Evolutionary conservation across 2,888 invertebrate species (phyloP), one percentile per base, ranked within the genome.

Genomic region (Agonopterix arenella): DNA sequence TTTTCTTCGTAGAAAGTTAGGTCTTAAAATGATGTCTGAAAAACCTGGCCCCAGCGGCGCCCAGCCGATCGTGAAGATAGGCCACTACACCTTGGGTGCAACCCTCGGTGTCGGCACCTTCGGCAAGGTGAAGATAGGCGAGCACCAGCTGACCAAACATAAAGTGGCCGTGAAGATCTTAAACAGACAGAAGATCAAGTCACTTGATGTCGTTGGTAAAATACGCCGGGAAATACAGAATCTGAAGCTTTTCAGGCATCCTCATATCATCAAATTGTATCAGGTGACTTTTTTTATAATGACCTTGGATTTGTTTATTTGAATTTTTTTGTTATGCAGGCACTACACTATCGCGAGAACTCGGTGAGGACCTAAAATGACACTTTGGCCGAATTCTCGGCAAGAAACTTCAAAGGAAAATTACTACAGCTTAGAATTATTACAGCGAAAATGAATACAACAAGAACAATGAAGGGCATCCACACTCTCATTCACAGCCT

Each of bases 61-160:
- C 47, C 95, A 94, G 78, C 96, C 96, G 50, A 92, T 96, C 59
- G 96, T 98, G 38, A 98, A 98, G 90, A 99, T 98, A 73, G 99
- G 99, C 0, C 98, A 99, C 84, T 99, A 99, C 82, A 95, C 97
- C 49, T 89, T 99, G 47, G 98, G 99, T 1, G 83, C 84, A 38
- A 92, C 92, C 2, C 90, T 99, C 44, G 99, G 99, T 40, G 97
- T 98, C 40, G 99, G 99, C 36, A 99, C 99, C 4, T 99, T 99
- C 89, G 99, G 99, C 51, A 99, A 99, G 91, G 99, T 99, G 2
- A 99, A 99, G 91, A 98, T 98, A 71, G 99, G 99, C 8, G 97
- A 97, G 73, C 99, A 99, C 90, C 97, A 98, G 71, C 88, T 98
- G 54, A 99, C 99, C 2, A 97, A 97, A 62, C 98, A 99, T 84